A percentile compares a stretch with the other conserved stretches of the same genome.
These are phyloP conservation scores for Synergus umbraculus DNA, from an alignment of 2,888 invertebrate genomes.

Conservation along the genomic window DNA sequence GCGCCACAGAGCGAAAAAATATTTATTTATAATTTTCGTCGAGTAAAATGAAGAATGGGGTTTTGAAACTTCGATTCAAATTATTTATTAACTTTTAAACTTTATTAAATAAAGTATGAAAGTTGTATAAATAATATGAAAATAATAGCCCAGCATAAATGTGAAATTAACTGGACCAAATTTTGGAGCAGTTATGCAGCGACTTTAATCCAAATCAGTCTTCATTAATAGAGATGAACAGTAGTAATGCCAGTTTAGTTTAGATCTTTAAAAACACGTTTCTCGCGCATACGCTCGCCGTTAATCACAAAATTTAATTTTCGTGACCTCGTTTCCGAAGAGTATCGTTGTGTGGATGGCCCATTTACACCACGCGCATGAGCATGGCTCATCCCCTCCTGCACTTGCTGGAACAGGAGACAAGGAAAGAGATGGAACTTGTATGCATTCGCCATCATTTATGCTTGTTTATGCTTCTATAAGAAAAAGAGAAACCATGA, in stretches of 20 bases:
- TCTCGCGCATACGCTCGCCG: slow-evolving; percentile 62
- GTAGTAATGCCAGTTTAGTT: slow-evolving; percentile 16
- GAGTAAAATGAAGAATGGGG: too few relatives aligned
- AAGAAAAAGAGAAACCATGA: slow-evolving; percentile 4
- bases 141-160: too few relatives aligned
- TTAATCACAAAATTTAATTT: slow-evolving; percentile 76
- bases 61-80: too few relatives aligned
- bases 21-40: too few relatives aligned
- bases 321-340: slow-evolving; percentile 75
- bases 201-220: slow-evolving; percentile 10
- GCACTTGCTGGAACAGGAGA: slow-evolving; percentile 44
- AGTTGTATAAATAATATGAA: too few relatives aligned
- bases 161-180: background rate
- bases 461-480: background rate
- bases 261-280: slow-evolving; percentile 31
- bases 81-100: too few relatives aligned
- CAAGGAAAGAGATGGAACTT: slow-evolving; percentile 45
- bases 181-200: background rate
- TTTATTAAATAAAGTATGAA: too few relatives aligned
- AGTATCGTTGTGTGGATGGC: slow-evolving; percentile 64
- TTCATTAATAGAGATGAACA: background rate
- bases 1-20: too few relatives aligned
- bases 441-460: slow-evolving; percentile 12
- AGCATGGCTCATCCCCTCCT: slow-evolving; percentile 45
- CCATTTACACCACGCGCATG: slow-evolving; percentile 67